A percentile compares a stretch with the other conserved stretches of the same genome.
phyloP scores from a whole-genome alignment of 2,113 vertebrate species.

The Tychaedon coryphoeus region DNA sequence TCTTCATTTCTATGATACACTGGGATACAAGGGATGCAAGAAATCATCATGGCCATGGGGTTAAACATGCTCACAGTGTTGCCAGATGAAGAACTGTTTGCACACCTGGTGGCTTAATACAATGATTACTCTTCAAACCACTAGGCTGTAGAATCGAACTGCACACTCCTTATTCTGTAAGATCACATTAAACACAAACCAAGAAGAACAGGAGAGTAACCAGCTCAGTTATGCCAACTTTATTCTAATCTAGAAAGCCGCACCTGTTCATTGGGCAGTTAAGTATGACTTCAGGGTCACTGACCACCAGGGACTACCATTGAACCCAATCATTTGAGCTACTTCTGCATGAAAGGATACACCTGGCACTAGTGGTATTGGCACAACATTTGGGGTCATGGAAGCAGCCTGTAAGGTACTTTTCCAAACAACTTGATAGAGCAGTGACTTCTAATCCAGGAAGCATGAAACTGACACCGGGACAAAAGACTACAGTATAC shows the following conservation, averaged over 20 bases:
- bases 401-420: neutral
- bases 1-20: neutral
- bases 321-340: neutral
- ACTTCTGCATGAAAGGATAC: neutral
- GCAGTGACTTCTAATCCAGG: neutral
- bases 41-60: accelerated
- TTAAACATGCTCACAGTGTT: neutral
- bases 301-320: neutral
- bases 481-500: neutral
- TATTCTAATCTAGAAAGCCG: neutral
- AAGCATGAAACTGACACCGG: neutral
- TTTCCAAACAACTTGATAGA: neutral
- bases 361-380: neutral
- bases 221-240: neutral
- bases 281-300: neutral
- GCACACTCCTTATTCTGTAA: neutral
- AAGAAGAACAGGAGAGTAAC: neutral
- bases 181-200: neutral
- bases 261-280: accelerated
- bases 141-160: accelerated
- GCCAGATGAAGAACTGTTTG: neutral
- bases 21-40: neutral
- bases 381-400: neutral
- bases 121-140: neutral
- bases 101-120: neutral